phyloP scores from a whole-genome alignment of 2,113 vertebrate genomes.

The Plecotus auritus region DNA sequence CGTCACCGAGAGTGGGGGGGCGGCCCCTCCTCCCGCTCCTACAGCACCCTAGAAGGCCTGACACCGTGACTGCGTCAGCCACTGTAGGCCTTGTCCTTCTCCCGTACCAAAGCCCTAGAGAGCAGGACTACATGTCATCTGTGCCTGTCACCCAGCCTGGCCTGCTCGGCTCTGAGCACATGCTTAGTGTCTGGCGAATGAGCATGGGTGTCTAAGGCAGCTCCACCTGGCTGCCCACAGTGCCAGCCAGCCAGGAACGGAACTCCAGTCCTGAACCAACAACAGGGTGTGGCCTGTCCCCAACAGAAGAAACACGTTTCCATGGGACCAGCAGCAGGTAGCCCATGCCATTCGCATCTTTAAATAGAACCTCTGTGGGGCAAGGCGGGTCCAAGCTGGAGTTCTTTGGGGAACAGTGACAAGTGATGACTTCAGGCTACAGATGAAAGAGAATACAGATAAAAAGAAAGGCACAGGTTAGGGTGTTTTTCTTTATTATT shows the following conservation, averaged over 20 bases:
- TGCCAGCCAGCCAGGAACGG: neutral
- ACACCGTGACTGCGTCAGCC: neutral
- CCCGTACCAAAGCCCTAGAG: neutral
- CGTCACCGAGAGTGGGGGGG: fast-evolving
- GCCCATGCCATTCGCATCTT: neutral
- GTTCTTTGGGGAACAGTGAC: neutral
- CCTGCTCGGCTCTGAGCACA: neutral
- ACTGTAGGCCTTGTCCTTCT: neutral
- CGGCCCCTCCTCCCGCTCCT: neutral
- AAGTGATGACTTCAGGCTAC: neutral
- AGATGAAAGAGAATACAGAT: neutral
- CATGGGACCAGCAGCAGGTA: neutral
- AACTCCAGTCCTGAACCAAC: neutral
- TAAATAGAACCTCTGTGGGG: neutral
- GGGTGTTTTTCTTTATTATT: neutral
- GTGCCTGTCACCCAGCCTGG: neutral
- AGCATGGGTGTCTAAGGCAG: fast-evolving
- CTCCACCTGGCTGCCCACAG: neutral
- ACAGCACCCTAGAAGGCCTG: no score
- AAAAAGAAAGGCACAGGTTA: neutral
- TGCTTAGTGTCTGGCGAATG: fast-evolving
- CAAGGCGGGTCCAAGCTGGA: neutral
- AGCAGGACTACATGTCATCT: fast-evolving
- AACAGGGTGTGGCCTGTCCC: neutral
- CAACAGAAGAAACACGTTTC: neutral